phyloP scores from a whole-genome alignment of 2,888 invertebrate genomes.

The Hemaris fuciformis region DNA sequence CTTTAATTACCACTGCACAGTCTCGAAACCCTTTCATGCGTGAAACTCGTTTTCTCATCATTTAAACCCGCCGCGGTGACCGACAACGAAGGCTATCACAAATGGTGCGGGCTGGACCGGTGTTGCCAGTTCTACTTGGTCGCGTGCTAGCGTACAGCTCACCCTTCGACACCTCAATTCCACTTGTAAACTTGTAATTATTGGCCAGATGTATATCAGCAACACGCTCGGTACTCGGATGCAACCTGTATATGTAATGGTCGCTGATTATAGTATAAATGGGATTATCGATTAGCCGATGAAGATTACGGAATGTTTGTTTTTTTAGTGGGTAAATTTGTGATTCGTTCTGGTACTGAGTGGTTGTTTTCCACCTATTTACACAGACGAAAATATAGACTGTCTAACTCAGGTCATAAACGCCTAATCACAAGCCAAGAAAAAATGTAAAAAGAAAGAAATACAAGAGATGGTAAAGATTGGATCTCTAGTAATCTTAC shows the following conservation, averaged over 20 bases:
- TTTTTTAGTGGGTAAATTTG: too few relatives aligned
- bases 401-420: too few relatives aligned
- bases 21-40: neutral
- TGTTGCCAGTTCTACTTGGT: conserved; percentile 37
- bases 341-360: too few relatives aligned
- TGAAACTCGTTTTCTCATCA: conserved; percentile 1
- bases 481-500: too few relatives aligned
- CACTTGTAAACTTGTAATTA: conserved; percentile 26
- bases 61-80: conserved; percentile 41
- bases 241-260: neutral
- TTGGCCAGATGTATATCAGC: neutral
- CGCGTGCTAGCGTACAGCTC: conserved; percentile 37
- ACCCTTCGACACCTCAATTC: conserved; percentile 47
- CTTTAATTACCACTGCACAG: too few relatives aligned
- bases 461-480: too few relatives aligned
- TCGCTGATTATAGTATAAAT: neutral
- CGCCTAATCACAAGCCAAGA: too few relatives aligned
- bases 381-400: too few relatives aligned
- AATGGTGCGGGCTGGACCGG: conserved; percentile 54
- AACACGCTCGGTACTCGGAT: neutral
- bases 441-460: too few relatives aligned
- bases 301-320: too few relatives aligned
- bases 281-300: too few relatives aligned
- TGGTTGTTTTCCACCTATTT: too few relatives aligned
- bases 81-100: conserved; percentile 56